Conservation (phyloP, 2,888 invertebrate species). For the Rapana venosa region DNA sequence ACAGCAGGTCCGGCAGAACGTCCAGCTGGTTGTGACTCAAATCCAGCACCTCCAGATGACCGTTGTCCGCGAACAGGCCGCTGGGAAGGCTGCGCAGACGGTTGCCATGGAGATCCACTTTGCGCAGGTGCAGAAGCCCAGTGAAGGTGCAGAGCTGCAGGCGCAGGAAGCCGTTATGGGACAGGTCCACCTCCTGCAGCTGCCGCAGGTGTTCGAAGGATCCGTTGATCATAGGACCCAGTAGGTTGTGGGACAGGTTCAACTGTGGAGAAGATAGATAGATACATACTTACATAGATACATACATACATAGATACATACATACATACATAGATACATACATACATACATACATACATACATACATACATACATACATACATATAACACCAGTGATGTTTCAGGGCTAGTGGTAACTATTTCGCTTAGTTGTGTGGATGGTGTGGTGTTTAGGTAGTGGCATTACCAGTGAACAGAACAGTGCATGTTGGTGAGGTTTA, state of each 20-base stretch:
- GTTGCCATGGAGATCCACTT: constrained; percentile 55
- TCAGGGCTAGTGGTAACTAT: too few species aligned
- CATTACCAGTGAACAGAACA: too few species aligned
- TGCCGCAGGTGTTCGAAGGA: constrained; percentile 46
- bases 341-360: too few species aligned
- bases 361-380: too few species aligned
- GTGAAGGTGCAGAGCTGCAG: constrained; percentile 51
- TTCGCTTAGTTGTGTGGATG: too few species aligned
- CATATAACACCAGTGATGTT: too few species aligned
- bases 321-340: too few species aligned
- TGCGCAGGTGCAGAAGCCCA: constrained; percentile 50
- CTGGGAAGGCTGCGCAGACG: constrained; percentile 54
- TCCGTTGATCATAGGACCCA: constrained; percentile 53
- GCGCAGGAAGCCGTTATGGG: constrained; percentile 51
- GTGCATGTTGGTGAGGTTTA: too few species aligned
- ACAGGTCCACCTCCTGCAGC: constrained; percentile 54
- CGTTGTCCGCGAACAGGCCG: constrained; percentile 56
- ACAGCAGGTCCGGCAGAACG: constrained; percentile 53
- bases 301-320: too few species aligned
- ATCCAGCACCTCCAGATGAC: constrained; percentile 58
- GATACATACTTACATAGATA: too few species aligned
- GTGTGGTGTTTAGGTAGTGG: too few species aligned
- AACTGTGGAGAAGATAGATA: constrained; percentile 33
- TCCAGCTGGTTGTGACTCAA: constrained; percentile 59
- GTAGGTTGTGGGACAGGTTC: constrained; percentile 50